Conservation (phyloP, 2,797 vertebrate genomes). For the Hippocampus kuda region DNA sequence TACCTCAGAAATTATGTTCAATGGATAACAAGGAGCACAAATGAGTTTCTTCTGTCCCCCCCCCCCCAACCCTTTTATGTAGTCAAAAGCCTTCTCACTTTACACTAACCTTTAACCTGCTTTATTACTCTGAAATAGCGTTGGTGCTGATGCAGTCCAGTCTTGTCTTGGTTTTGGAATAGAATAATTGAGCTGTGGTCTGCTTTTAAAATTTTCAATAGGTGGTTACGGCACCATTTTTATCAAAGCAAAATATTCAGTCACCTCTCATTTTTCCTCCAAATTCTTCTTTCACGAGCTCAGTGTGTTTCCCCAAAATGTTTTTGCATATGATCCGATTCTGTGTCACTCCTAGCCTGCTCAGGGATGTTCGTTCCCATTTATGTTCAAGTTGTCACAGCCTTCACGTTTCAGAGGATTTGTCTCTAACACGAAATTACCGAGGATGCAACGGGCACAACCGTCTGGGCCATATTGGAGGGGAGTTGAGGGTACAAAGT, state of each 20-base stretch:
- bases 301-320: background rate
- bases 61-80: slow-evolving; percentile 13
- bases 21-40: slow-evolving; percentile 10
- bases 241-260: background rate
- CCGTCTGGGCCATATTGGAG: slow-evolving; percentile 27
- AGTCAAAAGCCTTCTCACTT: slow-evolving; percentile 30
- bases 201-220: background rate
- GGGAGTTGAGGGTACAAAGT: slow-evolving; percentile 18
- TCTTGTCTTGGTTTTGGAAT: background rate
- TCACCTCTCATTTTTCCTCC: background rate
- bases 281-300: background rate
- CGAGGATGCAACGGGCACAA: slow-evolving; percentile 15
- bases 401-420: slow-evolving; percentile 19
- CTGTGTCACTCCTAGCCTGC: slow-evolving; percentile 4
- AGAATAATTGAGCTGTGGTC: background rate
- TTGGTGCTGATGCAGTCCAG: slow-evolving; percentile 15
- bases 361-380: slow-evolving; percentile 8
- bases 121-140: slow-evolving; percentile 30
- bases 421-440: slow-evolving; percentile 42
- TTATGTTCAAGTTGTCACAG: slow-evolving; percentile 16
- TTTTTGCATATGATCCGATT: slow-evolving; percentile 28
- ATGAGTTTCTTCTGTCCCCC: slow-evolving; percentile 4
- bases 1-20: slow-evolving; percentile 14
- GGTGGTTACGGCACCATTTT: background rate
- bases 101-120: slow-evolving; percentile 32